Percentiles rank a stretch among this genome's conserved stretches.
These are phyloP conservation scores for Fissipunctia ypsillon DNA, from an alignment of 2,888 invertebrate species.

Conservation along the genomic window DNA sequence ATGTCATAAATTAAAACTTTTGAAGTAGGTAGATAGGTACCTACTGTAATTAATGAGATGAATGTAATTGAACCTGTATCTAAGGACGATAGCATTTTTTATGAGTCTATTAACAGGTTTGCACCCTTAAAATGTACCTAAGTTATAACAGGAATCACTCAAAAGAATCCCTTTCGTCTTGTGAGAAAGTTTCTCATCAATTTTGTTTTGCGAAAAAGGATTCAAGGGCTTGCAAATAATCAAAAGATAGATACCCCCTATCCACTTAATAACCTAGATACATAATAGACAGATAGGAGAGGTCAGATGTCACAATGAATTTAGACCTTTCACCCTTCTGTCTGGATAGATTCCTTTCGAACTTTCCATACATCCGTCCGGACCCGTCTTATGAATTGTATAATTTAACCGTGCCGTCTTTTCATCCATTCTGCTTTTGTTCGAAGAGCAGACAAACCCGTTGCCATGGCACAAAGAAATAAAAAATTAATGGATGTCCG, in stretches of 20 bases:
- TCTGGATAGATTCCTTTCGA: constrained; percentile 69
- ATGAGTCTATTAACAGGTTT: constrained; percentile 49
- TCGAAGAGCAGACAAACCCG: constrained; percentile 85
- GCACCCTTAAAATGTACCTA: constrained; percentile 48
- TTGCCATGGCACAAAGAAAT: constrained; percentile 81
- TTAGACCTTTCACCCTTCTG: constrained; percentile 76
- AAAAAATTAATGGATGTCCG: constrained; percentile 86
- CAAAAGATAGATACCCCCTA: constrained; percentile 59
- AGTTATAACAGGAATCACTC: constrained; percentile 49
- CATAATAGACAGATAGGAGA: constrained; percentile 65
- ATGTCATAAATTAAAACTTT: neutral
- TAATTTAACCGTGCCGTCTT: constrained; percentile 84
- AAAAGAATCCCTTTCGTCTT: constrained; percentile 59
- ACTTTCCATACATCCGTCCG: constrained; percentile 76
- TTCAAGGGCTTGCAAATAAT: constrained; percentile 49
- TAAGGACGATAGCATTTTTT: constrained; percentile 18
- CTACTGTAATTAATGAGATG: neutral
- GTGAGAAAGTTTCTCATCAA: constrained; percentile 60
- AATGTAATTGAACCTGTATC: constrained; percentile 31
- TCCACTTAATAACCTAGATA: constrained; percentile 55
- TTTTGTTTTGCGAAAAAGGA: constrained; percentile 50
- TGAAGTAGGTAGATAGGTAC: neutral
- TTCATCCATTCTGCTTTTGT: constrained; percentile 86
- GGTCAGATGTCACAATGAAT: constrained; percentile 72
- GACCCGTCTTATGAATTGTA: constrained; percentile 81